Conservation (phyloP, 2,113 vertebrate genomes). For the Bagarius yarrelli region DNA sequence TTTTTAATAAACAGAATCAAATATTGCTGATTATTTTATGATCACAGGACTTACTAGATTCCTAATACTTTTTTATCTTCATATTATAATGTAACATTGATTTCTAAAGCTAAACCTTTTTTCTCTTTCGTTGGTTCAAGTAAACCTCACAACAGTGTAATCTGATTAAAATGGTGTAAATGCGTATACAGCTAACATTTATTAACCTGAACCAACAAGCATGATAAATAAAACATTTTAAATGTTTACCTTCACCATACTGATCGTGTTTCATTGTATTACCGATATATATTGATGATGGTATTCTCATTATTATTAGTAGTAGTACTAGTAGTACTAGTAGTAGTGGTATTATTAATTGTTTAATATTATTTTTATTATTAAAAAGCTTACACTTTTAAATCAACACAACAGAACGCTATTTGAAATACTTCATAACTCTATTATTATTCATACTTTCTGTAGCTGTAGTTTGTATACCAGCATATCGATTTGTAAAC, state of each 20-base stretch:
- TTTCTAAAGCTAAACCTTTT: neutral
- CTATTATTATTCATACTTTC: neutral
- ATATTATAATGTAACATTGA: neutral
- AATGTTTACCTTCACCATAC: neutral
- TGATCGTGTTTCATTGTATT: neutral
- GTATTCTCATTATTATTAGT: too few species aligned
- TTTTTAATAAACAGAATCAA: neutral
- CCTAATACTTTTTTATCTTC: neutral
- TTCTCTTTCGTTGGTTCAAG: neutral
- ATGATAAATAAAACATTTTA: too few species aligned
- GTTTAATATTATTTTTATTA: too few species aligned
- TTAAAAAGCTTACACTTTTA: too few species aligned
- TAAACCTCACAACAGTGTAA: neutral
- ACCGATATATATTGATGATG: too few species aligned
- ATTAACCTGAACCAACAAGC: neutral
- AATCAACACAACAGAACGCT: too few species aligned
- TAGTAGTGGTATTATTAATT: too few species aligned
- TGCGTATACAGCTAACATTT: neutral
- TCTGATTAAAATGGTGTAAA: neutral
- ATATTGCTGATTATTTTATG: neutral
- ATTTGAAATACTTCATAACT: too few species aligned
- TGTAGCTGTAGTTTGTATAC: neutral
- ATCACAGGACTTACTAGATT: neutral
- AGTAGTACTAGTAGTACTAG: too few species aligned
- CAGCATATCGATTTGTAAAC: neutral